Evolutionary conservation across 2,797 vertebrate genomes (phyloP).

Genomic region (Paedocypris micromegethes): DNA sequence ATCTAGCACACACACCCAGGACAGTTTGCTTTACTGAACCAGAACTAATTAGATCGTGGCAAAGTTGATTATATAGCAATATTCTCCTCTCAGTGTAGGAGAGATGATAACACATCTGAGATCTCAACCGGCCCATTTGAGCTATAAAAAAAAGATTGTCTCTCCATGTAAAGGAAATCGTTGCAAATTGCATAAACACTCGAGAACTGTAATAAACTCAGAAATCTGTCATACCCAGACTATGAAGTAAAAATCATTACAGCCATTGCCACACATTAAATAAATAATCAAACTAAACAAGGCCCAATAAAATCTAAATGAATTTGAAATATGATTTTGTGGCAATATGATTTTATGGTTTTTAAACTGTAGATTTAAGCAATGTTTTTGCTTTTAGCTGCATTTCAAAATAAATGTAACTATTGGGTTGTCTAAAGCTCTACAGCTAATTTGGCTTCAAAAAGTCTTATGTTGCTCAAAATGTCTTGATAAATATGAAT

Average conservation of each 20-base stretch:
- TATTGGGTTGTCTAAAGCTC: no score
- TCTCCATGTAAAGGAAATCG: conserved; percentile 15
- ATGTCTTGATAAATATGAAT: no score
- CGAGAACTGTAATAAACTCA: conserved; percentile 2
- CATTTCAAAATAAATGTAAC: no score
- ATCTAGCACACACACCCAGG: conserved; percentile 2
- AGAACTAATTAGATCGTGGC: conserved; percentile 38
- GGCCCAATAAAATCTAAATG: no score
- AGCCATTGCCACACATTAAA: neutral
- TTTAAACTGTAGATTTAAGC: no score
- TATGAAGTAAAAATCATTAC: neutral
- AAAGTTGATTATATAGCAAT: conserved; percentile 41
- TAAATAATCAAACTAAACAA: no score
- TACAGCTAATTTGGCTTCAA: no score
- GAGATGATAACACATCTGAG: conserved; percentile 31
- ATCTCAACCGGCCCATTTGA: conserved; percentile 16
- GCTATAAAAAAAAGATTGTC: neutral
- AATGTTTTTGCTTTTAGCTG: no score
- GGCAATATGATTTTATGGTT: no score
- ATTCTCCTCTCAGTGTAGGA: conserved; percentile 21
- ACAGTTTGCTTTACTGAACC: conserved; percentile 20
- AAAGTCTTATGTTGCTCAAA: no score
- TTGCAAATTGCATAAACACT: conserved; percentile 1
- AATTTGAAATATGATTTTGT: no score
- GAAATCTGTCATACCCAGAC: neutral